These are phyloP conservation scores for Ethmia dodecea DNA, from an alignment of 2,888 invertebrate genomes.

Conservation along the genomic window DNA sequence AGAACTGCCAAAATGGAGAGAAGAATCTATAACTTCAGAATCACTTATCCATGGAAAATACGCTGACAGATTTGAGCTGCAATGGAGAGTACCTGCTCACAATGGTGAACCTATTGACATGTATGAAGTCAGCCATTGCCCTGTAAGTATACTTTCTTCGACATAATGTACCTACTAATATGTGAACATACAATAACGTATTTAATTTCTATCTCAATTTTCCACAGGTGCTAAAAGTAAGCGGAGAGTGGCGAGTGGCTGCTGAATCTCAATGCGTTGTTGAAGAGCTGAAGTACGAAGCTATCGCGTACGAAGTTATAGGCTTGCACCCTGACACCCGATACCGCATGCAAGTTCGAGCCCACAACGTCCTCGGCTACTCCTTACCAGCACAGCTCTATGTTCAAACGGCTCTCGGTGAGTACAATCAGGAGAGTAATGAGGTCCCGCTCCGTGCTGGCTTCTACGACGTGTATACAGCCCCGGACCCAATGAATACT, in stretches of 20 bases:
- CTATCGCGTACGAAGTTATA: slow-evolving; percentile 82
- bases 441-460: slow-evolving; percentile 65
- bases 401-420: slow-evolving; percentile 93
- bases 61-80: slow-evolving; percentile 87
- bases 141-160: slow-evolving; percentile 74
- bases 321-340: slow-evolving; percentile 86
- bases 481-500: slow-evolving; percentile 45
- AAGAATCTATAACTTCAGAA: slow-evolving; percentile 59
- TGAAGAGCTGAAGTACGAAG: slow-evolving; percentile 79
- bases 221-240: slow-evolving; percentile 80
- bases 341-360: slow-evolving; percentile 90
- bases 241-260: slow-evolving; percentile 80
- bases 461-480: slow-evolving; percentile 71
- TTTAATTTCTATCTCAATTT: not conserved
- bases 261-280: slow-evolving; percentile 76
- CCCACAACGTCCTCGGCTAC: slow-evolving; percentile 91
- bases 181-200: too few species aligned
- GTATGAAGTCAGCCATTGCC: slow-evolving; percentile 89
- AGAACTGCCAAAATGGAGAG: slow-evolving; percentile 78
- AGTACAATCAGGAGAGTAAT: slow-evolving; percentile 77
- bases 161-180: too few species aligned
- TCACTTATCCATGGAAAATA: slow-evolving; percentile 74
- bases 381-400: slow-evolving; percentile 87
- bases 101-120: slow-evolving; percentile 93
- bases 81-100: slow-evolving; percentile 91